Evolutionary conservation across 2,797 vertebrate species (phyloP).

Genomic region (Sarcophilus harrisii): DNA sequence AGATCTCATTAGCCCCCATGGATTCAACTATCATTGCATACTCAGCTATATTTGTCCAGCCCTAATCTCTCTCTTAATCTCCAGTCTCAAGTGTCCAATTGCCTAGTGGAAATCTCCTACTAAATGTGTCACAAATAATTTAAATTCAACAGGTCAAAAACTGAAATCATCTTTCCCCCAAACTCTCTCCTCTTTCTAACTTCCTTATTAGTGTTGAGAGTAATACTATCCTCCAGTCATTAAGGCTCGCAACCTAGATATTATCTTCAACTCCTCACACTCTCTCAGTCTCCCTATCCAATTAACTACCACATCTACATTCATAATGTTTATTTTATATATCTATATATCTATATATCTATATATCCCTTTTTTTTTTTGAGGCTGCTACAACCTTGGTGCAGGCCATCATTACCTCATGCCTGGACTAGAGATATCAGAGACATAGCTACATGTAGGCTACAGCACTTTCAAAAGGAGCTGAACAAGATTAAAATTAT

Average conservation of each 20-base stretch:
- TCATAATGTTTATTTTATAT: neutral
- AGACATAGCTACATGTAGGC: neutral
- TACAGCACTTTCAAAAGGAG: neutral
- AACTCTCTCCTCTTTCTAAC: neutral
- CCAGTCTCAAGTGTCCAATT: neutral
- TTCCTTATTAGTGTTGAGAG: neutral
- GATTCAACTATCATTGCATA: neutral
- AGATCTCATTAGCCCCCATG: neutral
- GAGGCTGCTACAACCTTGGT: neutral
- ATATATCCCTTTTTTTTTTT: neutral
- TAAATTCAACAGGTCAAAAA: neutral
- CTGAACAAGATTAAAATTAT: neutral
- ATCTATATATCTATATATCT: neutral
- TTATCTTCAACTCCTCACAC: neutral
- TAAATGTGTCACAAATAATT: neutral
- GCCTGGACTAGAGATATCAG: neutral
- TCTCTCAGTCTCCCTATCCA: neutral
- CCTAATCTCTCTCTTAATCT: neutral
- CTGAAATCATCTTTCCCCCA: neutral
- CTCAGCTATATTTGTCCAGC: neutral
- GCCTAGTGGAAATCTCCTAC: neutral
- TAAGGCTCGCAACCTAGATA: neutral
- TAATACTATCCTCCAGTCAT: neutral
- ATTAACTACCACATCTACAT: neutral
- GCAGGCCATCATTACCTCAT: neutral